Evolutionary conservation across 2,113 vertebrate genomes (phyloP).

Genomic region (Heteronetta atricapilla): DNA sequence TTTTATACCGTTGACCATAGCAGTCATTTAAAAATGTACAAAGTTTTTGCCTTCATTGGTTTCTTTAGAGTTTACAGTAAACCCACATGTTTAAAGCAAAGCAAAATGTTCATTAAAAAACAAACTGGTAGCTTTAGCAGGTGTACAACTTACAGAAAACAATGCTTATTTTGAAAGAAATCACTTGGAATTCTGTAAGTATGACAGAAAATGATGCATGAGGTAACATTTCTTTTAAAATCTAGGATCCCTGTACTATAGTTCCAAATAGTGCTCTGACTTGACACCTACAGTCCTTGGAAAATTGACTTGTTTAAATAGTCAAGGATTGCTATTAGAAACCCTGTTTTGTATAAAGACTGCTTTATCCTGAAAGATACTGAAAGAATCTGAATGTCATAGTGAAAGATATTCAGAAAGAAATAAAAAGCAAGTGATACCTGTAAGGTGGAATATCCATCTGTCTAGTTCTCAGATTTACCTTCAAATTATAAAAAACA

Average conservation of each 20-base stretch:
- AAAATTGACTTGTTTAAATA: constrained; percentile 47
- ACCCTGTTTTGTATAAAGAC: constrained; percentile 30
- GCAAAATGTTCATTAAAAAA: not conserved
- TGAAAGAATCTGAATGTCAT: not conserved
- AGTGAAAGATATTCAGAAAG: not conserved
- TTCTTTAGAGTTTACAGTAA: constrained; percentile 26
- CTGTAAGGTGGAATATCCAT: not conserved
- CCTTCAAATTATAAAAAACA: not conserved
- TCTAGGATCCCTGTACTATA: constrained; percentile 22
- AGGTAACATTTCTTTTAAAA: constrained; percentile 45
- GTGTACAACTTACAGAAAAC: not conserved
- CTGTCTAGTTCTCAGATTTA: not conserved
- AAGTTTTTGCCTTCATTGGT: constrained; percentile 8
- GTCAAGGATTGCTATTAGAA: not conserved
- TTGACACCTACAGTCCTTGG: constrained; percentile 14
- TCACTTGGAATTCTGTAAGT: not conserved
- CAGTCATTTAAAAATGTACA: constrained; percentile 30
- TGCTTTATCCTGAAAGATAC: not conserved
- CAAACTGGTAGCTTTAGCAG: not conserved
- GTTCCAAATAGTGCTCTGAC: not conserved
- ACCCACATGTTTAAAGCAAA: not conserved
- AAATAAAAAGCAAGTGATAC: not conserved
- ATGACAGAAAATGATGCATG: constrained; percentile 29
- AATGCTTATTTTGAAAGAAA: not conserved
- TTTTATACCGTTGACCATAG: constrained; percentile 20